Base-by-base conservation (phyloP, 2,113 vertebrate genomes). In the Otus sunia region DNA sequence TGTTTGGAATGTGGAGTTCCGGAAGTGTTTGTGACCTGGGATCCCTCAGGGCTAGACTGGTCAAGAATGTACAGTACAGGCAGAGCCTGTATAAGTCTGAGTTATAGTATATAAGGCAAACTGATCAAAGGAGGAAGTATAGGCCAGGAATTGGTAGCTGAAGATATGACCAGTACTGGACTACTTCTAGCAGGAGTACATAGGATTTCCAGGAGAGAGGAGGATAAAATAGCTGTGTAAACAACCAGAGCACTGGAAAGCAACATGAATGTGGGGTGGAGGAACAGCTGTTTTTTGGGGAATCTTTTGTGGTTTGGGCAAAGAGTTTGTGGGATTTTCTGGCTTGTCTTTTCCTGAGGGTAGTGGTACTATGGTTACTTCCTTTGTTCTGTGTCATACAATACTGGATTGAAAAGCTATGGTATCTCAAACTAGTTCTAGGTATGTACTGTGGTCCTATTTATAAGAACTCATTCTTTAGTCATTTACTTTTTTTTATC, bases 351-450 rank as follows among this genome's bases (percentile, higher is more conserved):
- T 58, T 53, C 9, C 26, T 41, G 53, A 64, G 26, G 11, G 32
- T 26, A 43, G 5, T 67, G 37, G 21, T 82, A 67, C 23, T 43
- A 2, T 11, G 32, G 25, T 85, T 56, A 4, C 15, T 88, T 81
- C 23, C 47, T 47, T 49, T 58, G 34, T 67, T 74, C 19, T 15
- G 2, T 0, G 0, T 82, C 39, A 50, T 60, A 60, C n/a, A n/a
- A n/a, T n/a, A n/a, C n/a, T n/a, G n/a, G n/a, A n/a, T n/a, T n/a
- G n/a, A n/a, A n/a, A n/a, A n/a, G n/a, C n/a, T n/a, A n/a, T n/a
- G n/a, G n/a, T n/a, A 16, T 52, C 22, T 43, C 30, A 49, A 62
- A 85, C 59, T 43, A 80, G 49, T 89, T 73, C 9, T 45, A 21
- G 19, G 13, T 36, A 56, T 6, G 10, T 52, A 30, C 58, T 75